Evolutionary conservation across 1,140 invertebrate genomes (phyloP).

Genomic region (Conus ventricosus): DNA sequence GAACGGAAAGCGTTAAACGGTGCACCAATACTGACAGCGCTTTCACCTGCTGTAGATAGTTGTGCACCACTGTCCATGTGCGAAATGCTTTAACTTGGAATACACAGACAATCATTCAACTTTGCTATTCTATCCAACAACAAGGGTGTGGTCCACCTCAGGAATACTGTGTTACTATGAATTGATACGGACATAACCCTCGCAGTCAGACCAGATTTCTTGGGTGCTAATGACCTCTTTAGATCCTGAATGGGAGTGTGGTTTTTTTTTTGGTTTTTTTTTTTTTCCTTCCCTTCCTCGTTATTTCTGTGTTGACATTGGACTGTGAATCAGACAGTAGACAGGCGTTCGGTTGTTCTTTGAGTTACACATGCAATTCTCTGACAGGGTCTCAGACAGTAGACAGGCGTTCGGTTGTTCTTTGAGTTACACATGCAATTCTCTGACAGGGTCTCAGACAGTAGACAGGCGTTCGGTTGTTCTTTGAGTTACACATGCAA

Average conservation of each 20-base stretch:
- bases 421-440: background rate
- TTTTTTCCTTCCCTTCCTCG: background rate
- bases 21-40: background rate
- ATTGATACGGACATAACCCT: background rate
- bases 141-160: background rate
- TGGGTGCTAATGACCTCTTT: conserved; percentile 2
- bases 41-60: background rate
- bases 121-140: background rate
- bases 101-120: background rate
- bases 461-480: background rate
- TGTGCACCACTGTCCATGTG: background rate
- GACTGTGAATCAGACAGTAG: background rate
- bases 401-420: background rate
- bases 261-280: background rate
- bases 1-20: background rate
- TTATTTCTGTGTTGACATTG: background rate
- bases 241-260: background rate
- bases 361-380: background rate
- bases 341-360: background rate
- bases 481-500: background rate
- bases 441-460: background rate
- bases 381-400: background rate
- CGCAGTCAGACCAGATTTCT: conserved; percentile 16
- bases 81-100: background rate
- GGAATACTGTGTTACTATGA: background rate